Evolutionary conservation across 2,888 invertebrate species (phyloP), one percentile per base, ranked within the genome.

Genomic region (Cylindroiulus punctatus): DNA sequence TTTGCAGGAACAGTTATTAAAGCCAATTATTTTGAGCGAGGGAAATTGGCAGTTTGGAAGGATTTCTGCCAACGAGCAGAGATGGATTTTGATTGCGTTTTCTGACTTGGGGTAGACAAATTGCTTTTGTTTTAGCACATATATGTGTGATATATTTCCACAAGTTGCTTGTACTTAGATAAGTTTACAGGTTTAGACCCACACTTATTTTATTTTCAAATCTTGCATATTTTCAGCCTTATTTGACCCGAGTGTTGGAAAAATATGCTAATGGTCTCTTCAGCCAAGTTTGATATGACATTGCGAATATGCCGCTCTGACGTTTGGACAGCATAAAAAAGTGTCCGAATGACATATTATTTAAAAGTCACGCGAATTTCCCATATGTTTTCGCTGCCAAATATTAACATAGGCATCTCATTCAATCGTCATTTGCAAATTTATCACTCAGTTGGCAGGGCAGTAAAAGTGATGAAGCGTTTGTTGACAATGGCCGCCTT

Each of bases 11-110:
- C 30, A 26, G 30, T 76, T 76, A 76, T 76, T 76, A 76, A 76
- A 76, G 76, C 26, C 76, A 76, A 76, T 76, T 76, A 76, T 76
- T 65, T 76, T 76, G 76, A 76, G 76, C 76, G 5, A 26, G 76
- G 26, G 30, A 76, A 76, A 76, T 76, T 76, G 76, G 76, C 76
- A 76, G 30, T 76, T 76, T 76, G 0, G 19, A n/a, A 76, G 76
- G 22, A 22, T 26, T 76, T 17, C 76, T 76, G 76, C 26, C 30
- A 26, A 26, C 26, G 76, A 26, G 14, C 4, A 12, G 0, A 14
- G 14, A 12, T 76, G 26, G 30, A 19, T 76, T 30, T 30, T 76
- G 76, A 76, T 76, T 76, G 76, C 76, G 12, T 76, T 30, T 30
- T 30, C 22, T 14, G 26, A 12, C 26, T 30, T 19, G 76, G 30